phyloP scores from a whole-genome alignment of 2,797 vertebrate species.

The Melanotaenia boesemani region DNA sequence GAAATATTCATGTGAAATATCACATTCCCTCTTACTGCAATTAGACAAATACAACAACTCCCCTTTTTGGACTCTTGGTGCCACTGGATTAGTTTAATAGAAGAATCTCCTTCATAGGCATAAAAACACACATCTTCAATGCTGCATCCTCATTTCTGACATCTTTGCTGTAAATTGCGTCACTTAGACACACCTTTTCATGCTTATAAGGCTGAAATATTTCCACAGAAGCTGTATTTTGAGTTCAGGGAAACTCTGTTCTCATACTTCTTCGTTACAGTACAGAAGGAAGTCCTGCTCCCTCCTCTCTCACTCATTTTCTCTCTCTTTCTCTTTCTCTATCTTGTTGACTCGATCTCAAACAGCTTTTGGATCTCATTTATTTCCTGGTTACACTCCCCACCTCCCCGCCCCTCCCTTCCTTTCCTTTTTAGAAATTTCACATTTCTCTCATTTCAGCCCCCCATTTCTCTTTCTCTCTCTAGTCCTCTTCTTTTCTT shows the following conservation, averaged over 20 bases:
- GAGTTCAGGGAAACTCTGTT: slow-evolving; percentile 7
- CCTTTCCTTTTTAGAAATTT: slow-evolving; percentile 37
- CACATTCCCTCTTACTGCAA: slow-evolving; percentile 69
- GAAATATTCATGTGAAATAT: slow-evolving; percentile 80
- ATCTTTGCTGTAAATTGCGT: not conserved
- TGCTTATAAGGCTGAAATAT: not conserved
- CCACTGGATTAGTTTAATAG: slow-evolving; percentile 3
- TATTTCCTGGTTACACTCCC: slow-evolving; percentile 62
- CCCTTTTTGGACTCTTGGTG: slow-evolving; percentile 15
- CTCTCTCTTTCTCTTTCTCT: slow-evolving; percentile 31
- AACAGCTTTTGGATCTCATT: slow-evolving; percentile 68
- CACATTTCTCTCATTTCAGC: slow-evolving; percentile 48
- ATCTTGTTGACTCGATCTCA: slow-evolving; percentile 72
- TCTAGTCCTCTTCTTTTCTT: slow-evolving; percentile 39
- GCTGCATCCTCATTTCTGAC: not conserved
- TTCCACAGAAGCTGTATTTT: slow-evolving; percentile 17
- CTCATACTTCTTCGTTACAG: slow-evolving; percentile 22
- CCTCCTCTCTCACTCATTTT: slow-evolving; percentile 22
- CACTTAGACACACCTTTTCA: not conserved
- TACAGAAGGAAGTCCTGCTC: slow-evolving; percentile 51
- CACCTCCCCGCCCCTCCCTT: slow-evolving; percentile 20
- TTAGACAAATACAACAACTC: slow-evolving; percentile 53
- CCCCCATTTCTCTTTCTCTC: not conserved
- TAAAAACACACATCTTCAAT: not conserved
- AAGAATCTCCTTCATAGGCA: slow-evolving; percentile 2